Evolutionary conservation across 2,113 vertebrate species (phyloP), one percentile per base, ranked within the genome.

Genomic region (Dendropsophus ebraccatus): DNA sequence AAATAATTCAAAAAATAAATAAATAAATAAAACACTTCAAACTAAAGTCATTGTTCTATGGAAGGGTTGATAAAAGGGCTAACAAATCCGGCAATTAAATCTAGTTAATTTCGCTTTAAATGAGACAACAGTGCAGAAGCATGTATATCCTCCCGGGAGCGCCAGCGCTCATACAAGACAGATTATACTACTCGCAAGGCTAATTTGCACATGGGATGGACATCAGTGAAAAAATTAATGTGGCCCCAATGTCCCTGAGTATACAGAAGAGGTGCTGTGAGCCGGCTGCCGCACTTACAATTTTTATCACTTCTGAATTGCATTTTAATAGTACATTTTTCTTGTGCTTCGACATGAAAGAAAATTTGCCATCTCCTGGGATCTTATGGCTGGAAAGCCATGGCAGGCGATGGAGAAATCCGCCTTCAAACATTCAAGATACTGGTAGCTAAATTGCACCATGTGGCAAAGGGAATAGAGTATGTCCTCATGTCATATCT

Each of bases 321-420:
- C 91, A 92, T 96, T 94, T 95, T 94, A 95, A 94, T 94, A 93
- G 92, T 93, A 94, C 92, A 93, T 92, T 96, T 96, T 95, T 94
- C 94, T 95, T 95, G 92, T 92, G 92, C 94, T 92, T 91, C 89
- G 92, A 93, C 91, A 92, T 91, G 92, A 95, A 94, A 91, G 93
- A 93, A 94, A 95, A 94, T 95, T 95, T 94, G 92, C 92, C 93
- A 91, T 91, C 93, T 94, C 92, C 35, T 69, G 93, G 92, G 93
- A 94, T 49, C 89, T 83, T 90, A 90, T 88, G 90, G 90, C 91
- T 92, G 90, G 89, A 91, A 90, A 91, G 92, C 92, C 91, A 91
- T 92, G 89, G 87, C 88, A 88, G 88, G 89, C 83, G 91, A 87
- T 88, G 88, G 88, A 88, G 87, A 87, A 88, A 91, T 89, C 90